Evolutionary conservation across 2,888 invertebrate species (phyloP).

Genomic region (Tridacna crocea): DNA sequence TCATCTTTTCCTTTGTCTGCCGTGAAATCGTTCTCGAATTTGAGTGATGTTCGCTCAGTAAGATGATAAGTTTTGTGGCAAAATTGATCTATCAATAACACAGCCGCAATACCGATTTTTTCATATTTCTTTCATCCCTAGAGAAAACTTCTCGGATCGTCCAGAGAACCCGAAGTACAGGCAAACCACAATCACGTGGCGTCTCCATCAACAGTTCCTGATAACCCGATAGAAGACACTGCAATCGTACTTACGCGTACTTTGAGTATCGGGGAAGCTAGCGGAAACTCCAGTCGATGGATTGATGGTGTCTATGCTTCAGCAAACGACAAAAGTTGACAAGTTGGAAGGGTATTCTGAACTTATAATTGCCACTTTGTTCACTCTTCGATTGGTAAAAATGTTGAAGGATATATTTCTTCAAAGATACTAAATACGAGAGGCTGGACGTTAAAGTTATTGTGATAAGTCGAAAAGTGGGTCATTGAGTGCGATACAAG

Average conservation of each 20-base stretch:
- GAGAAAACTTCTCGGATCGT: conserved; percentile 45
- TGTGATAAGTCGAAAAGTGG: neutral
- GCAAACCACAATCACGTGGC: conserved; percentile 64
- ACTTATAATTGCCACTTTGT: neutral
- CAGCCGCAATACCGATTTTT: no score
- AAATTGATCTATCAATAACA: no score
- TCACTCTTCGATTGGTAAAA: neutral
- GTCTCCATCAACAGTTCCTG: conserved; percentile 38
- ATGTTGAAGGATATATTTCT: neutral
- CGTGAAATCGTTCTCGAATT: no score
- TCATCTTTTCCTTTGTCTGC: no score
- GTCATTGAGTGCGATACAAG: neutral
- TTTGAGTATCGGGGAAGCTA: conserved; percentile 67
- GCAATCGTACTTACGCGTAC: conserved; percentile 63
- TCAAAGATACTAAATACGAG: neutral
- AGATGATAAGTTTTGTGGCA: no score
- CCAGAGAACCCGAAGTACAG: conserved; percentile 59
- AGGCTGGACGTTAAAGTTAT: neutral
- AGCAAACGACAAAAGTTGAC: conserved; percentile 24
- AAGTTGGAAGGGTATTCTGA: neutral
- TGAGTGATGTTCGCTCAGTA: no score
- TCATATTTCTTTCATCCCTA: conserved; percentile 33
- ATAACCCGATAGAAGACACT: conserved; percentile 60
- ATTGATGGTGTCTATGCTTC: conserved; percentile 25
- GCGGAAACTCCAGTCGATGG: conserved; percentile 61